Evolutionary conservation across 2,888 invertebrate genomes (phyloP).

Genomic region (Copidosoma aretas): DNA sequence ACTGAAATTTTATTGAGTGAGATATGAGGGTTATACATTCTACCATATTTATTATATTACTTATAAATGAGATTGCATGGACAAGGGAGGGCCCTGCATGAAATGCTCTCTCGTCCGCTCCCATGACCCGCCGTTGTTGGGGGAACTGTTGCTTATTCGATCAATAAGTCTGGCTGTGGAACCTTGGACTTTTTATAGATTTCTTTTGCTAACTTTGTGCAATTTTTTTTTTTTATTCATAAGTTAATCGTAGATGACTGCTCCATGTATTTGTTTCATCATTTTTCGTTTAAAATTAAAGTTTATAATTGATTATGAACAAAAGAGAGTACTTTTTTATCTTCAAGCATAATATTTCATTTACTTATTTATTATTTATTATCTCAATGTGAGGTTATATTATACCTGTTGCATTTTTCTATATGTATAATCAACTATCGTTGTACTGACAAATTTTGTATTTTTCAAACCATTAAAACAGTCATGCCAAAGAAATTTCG

Average conservation of each 20-base stretch:
- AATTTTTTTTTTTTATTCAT: background rate
- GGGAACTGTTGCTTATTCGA: slow-evolving; percentile 36
- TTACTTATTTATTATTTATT: background rate
- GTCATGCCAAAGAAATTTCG: slow-evolving; percentile 39
- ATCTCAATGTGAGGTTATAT: background rate
- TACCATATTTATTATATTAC: no score
- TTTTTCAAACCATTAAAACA: slow-evolving; percentile 5
- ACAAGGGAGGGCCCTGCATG: background rate
- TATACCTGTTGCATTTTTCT: background rate
- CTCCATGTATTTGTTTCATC: background rate
- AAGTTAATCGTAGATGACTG: background rate
- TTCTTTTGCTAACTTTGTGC: background rate
- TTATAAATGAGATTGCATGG: background rate
- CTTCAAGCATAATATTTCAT: background rate
- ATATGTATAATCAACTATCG: background rate
- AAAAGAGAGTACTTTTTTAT: background rate
- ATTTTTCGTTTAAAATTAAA: background rate
- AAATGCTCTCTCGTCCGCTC: background rate
- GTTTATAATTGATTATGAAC: background rate
- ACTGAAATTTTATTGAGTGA: background rate
- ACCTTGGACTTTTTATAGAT: background rate
- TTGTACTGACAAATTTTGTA: background rate
- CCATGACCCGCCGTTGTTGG: background rate
- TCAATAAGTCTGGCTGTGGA: slow-evolving; percentile 20
- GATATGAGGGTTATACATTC: slow-evolving; percentile 19